These are phyloP conservation scores for Otolemur garnettii DNA, from an alignment of 2,113 vertebrate genomes.

Conservation along the genomic window DNA sequence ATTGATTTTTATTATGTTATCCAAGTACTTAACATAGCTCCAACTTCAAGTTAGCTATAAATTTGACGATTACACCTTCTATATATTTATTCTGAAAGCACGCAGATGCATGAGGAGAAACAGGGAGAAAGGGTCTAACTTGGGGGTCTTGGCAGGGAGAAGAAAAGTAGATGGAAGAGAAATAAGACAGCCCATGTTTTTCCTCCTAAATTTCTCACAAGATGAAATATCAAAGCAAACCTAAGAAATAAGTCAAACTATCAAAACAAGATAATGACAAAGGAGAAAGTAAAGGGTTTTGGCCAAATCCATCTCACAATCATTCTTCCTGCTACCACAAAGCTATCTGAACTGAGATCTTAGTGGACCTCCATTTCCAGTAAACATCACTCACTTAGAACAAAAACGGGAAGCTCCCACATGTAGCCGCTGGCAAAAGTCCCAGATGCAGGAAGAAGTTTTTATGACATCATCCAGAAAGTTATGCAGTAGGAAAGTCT, in stretches of 20 bases:
- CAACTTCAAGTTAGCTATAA: neutral
- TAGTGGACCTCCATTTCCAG: constrained; percentile 77
- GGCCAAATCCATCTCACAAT: constrained; percentile 45
- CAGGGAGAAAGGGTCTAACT: neutral
- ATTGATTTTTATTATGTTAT: constrained; percentile 23
- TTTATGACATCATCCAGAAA: constrained; percentile 74
- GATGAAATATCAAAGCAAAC: constrained; percentile 43
- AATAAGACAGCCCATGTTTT: neutral
- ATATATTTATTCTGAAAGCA: constrained; percentile 10
- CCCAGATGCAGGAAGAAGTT: constrained; percentile 71
- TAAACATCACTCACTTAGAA: constrained; percentile 80
- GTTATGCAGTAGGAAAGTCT: constrained; percentile 46
- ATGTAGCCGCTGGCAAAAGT: constrained; percentile 76
- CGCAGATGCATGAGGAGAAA: neutral
- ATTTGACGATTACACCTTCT: neutral
- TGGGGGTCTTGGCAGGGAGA: neutral
- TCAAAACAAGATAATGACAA: constrained; percentile 64
- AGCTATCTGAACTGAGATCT: constrained; percentile 75
- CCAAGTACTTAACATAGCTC: neutral
- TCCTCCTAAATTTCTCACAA: constrained; percentile 40
- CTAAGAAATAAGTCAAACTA: constrained; percentile 57
- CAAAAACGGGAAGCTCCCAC: constrained; percentile 77
- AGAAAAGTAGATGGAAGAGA: rapidly evolving
- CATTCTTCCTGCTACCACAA: constrained; percentile 71
- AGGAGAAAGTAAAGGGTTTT: constrained; percentile 72